Conservation (phyloP, 2,888 invertebrate genomes). For the Callinectes sapidus region DNA sequence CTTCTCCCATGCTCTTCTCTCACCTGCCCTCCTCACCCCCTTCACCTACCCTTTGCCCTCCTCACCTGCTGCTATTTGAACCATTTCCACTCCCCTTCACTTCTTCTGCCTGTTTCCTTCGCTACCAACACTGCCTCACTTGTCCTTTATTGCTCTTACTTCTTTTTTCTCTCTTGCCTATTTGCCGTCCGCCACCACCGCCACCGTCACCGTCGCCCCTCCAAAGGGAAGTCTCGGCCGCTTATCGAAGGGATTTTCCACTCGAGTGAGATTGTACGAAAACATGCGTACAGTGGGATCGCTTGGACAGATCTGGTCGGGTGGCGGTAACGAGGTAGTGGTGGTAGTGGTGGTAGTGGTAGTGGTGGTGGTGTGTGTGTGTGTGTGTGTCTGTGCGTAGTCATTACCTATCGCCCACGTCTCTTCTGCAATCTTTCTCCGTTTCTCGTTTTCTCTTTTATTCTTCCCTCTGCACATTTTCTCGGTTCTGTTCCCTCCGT, state of each 20-base stretch:
- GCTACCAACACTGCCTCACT: background rate
- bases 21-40: background rate
- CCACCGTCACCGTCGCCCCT: too few relatives aligned
- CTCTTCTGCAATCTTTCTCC: background rate
- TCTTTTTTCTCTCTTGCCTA: background rate
- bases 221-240: background rate
- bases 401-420: background rate
- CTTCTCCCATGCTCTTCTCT: background rate
- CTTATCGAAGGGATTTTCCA: slow-evolving; percentile 35
- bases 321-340: slow-evolving; percentile 10
- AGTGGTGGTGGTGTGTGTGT: background rate
- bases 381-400: background rate
- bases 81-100: background rate
- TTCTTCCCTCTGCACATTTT: background rate
- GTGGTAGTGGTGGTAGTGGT: slow-evolving; percentile 8
- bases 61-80: background rate
- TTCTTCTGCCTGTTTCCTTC: background rate
- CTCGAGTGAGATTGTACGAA: background rate
- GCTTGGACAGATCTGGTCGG: background rate
- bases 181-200: background rate
- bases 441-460: background rate
- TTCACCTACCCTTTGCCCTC: background rate
- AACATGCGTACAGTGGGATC: background rate
- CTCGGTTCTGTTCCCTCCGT: background rate
- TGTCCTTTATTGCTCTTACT: background rate